Evolutionary conservation across 2,797 vertebrate genomes (phyloP), one percentile per base, ranked within the genome.

Genomic region (Melanotaenia boesemani): DNA sequence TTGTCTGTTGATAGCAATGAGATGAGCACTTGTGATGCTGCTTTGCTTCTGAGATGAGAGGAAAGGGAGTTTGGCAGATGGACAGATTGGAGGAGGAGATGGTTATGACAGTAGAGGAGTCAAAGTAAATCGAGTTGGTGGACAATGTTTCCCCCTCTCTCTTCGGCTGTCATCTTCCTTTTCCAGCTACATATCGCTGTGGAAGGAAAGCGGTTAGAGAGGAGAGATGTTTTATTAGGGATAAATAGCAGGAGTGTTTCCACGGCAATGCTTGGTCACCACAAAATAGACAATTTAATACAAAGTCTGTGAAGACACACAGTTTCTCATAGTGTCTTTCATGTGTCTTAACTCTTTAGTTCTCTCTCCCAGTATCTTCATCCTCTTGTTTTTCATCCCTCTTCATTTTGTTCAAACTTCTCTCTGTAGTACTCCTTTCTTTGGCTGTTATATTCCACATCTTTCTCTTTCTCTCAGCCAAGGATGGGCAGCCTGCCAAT

Each of bases 401-500:
- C 6, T 39, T 61, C 59, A 15, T 76, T 64, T 77, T 64, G 65
- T 74, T 68, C 56, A 61, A 57, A 70, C 64, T 24, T n/a, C 69
- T 79, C 73, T 70, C 64, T 48, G 24, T 70, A 0, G 32, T 72
- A 20, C 41, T 54, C 71, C 59, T 58, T 70, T 61, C 74, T 67
- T 67, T 65, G 1, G 37, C 72, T 56, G 68, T 76, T 76, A 32
- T 74, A 76, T 60, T 24, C 65, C 60, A 37, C 37, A 50, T 74
- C 67, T 61, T 55, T 59, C 61, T 70, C 55, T 77, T 44, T 39
- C 56, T 66, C 79, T 74, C 32, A 66, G 80, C 73, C 73, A 30
- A 44, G 82, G 74, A 65, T 16, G 88, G 93, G 93, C 91, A 76
- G 74, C 44, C 78, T 79, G 92, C 93, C 94, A 94, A 83, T 37